Conservation (phyloP, 2,888 invertebrate genomes). For the Ecliptopera silaceata region DNA sequence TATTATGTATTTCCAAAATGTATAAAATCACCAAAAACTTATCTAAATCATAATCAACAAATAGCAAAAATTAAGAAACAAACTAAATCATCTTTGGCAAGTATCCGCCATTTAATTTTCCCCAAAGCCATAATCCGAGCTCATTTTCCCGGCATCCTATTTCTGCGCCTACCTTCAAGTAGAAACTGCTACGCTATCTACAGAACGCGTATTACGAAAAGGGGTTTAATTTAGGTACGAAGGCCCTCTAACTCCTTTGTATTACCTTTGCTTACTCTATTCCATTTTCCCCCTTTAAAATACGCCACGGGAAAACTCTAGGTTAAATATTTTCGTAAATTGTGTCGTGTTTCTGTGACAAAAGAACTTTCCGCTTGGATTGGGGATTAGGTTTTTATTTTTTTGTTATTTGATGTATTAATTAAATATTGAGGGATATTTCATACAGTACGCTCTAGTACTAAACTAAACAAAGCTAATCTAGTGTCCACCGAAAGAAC, state of each 20-base stretch:
- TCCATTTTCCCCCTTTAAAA: conserved; percentile 32
- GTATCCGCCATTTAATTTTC: conserved; percentile 23
- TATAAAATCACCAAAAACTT: neutral
- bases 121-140: conserved; percentile 21
- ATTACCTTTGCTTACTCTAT: conserved; percentile 28
- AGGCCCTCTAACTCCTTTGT: conserved; percentile 28
- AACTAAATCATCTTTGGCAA: conserved; percentile 28
- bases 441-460: too few species aligned
- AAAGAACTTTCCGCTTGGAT: neutral
- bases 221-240: conserved; percentile 36
- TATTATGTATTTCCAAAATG: too few species aligned
- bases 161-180: neutral
- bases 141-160: conserved; percentile 21
- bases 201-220: conserved; percentile 20
- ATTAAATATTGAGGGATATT: too few species aligned
- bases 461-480: too few species aligned
- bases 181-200: conserved; percentile 17
- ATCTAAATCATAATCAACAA: conserved; percentile 10
- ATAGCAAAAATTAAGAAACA: conserved; percentile 28
- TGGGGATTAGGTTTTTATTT: too few species aligned
- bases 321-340: conserved; percentile 18
- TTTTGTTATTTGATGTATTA: too few species aligned
- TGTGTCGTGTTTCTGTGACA: conserved; percentile 8
- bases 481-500: too few species aligned
- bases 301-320: conserved; percentile 19